Evolutionary conservation across 2,797 vertebrate genomes (phyloP), one percentile per base, ranked within the genome.

Genomic region (Pachyuromys duprasi): DNA sequence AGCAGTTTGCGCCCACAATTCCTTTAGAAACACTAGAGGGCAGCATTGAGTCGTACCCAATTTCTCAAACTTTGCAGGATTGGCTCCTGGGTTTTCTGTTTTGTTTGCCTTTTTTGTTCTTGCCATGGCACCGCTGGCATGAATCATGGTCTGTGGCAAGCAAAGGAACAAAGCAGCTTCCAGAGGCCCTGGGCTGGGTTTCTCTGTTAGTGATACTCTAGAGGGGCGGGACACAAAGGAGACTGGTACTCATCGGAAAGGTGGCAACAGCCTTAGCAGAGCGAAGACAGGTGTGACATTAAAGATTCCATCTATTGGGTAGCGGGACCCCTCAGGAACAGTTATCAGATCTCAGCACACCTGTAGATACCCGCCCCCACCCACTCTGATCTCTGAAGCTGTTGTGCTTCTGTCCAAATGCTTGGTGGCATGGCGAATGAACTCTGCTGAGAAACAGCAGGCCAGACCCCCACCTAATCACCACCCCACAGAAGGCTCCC

Each of bases 51-150:
- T 82, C 81, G 18, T 9, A 17, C 86, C 39, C n/a, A 14, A 9
- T 86, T 53, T 89, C 78, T 63, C 49, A 49, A 18, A 72, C 39
- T 74, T 57, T 17, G 4, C 0, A 2, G 31, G 13, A 31, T 70
- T 24, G 11, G 15, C 12, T 39, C 69, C 74, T 17, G 39, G 62
- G 45, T 63, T 88, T 45, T 88, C 42, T 83, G 57, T 65, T 69
- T 63, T 55, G 22, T 67, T 86, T 92, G 81, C 26, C 67, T 89
- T 95, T 55, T 92, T 65, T 88, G 62, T 91, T 95, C 78, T 86
- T 53, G 57, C 86, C 33, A 4, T 31, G 53, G 72, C 36, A 63
- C 57, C 57, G 49, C 65, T 65, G 39, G n/a, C 55, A n/a, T 45
- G 62, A 93, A 26, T 87, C 90, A 55, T 18, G 28, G 31, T 11